Conservation (phyloP, 35 echinoderm and acorn worm genomes). For the Lytechinus pictus region DNA sequence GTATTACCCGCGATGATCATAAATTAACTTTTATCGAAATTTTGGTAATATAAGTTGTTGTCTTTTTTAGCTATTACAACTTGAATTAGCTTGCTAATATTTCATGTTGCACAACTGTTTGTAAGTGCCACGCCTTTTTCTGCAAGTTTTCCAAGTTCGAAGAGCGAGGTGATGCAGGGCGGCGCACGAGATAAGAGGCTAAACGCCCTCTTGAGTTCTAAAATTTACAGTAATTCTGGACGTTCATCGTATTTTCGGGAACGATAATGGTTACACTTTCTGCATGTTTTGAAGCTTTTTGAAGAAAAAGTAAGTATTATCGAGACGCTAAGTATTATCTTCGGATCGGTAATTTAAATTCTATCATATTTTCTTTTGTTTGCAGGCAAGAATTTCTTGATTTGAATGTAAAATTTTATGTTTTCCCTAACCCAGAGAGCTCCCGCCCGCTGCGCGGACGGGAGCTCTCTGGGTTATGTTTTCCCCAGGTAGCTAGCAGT, state of each 20-base stretch:
- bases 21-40: too few species aligned
- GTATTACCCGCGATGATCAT: too few species aligned
- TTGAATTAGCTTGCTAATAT: not conserved
- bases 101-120: not conserved
- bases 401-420: not conserved
- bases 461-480: too few species aligned
- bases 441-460: too few species aligned
- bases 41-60: too few species aligned
- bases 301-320: not conserved
- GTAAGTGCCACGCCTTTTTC: not conserved
- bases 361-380: not conserved
- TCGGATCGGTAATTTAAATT: not conserved
- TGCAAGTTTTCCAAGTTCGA: not conserved
- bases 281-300: constrained; percentile 29
- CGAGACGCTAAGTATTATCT: not conserved
- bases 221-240: constrained; percentile 4
- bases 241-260: not conserved
- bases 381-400: not conserved
- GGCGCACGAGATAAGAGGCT: not conserved
- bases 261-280: constrained; percentile 18
- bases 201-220: not conserved
- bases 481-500: too few species aligned
- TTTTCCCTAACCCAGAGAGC: not conserved
- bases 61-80: not conserved
- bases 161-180: not conserved